phyloP scores from a whole-genome alignment of 2,888 invertebrate genomes.

The Pristionchus fissidentatus region DNA sequence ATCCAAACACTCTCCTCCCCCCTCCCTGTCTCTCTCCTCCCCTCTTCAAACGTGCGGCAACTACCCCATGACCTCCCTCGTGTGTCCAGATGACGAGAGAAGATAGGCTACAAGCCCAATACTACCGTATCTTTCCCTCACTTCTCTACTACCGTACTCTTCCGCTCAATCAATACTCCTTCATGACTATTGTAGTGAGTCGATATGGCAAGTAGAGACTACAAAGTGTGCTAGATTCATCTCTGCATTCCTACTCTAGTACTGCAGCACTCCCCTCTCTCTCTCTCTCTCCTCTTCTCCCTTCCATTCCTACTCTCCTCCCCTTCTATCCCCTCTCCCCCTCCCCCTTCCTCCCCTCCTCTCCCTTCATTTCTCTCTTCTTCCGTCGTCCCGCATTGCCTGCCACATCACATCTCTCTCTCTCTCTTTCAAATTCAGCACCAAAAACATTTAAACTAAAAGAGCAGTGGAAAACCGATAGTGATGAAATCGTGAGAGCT shows the following conservation, averaged over 20 bases:
- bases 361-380: slow-evolving; percentile 12
- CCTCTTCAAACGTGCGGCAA: background rate
- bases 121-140: background rate
- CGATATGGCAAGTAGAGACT: background rate
- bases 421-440: slow-evolving; percentile 30
- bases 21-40: slow-evolving; percentile 14
- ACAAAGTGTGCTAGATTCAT: background rate
- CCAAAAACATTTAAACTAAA: slow-evolving; percentile 35
- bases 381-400: slow-evolving; percentile 5
- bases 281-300: background rate
- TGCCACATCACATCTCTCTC: slow-evolving; percentile 25
- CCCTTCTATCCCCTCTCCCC: background rate
- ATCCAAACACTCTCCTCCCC: background rate
- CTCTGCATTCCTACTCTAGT: slow-evolving; percentile 21
- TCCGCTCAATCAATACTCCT: background rate
- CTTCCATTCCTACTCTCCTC: slow-evolving; percentile 22
- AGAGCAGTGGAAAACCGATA: background rate
- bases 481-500: background rate
- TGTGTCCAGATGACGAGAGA: too few species aligned
- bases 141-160: background rate
- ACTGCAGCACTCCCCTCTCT: slow-evolving; percentile 11
- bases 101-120: too few species aligned
- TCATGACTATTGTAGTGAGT: slow-evolving; percentile 38
- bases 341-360: background rate
- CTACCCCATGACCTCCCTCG: background rate